Base-by-base conservation (phyloP, 2,888 invertebrate species). In the Rotaria magnacalcarata region DNA sequence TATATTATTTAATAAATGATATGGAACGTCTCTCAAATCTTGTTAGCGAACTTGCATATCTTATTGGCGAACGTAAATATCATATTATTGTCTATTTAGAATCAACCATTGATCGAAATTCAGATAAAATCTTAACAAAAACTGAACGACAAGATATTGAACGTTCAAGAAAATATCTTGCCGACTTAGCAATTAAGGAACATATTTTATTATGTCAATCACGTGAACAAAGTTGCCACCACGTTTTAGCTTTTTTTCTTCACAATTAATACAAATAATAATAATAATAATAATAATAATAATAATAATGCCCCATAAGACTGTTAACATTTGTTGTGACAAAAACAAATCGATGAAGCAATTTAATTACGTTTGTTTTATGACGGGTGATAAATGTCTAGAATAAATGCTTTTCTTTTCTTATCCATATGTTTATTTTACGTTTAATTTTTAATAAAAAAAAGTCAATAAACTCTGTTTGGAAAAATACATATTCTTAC, bases 221-320 rank as follows among this genome's bases (percentile, higher is more conserved):
- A n/a, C 47, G 43, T 47, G 80, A 80, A 47, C 80, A 47, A 80
- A 80, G 80, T 80, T 80, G 43, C 24, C 80, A 80, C 24, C 80
- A 80, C 47, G 47, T 80, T 43, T 47, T 80, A 80, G 14, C 47
- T 47, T 80, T n/a, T 80, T 47, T 80, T 16, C 19, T 34, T 16
- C 34, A 67, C 16, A 34, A 67, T 34, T 27, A 67, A 67, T 41
- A 34, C 5, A 0, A 67, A 67, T 2, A 24, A 14, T 27, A 14
- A 27, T 7, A 6, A 67, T 8, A 6, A 50, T 50, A 50, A 50
- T n/a, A 50, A 50, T 6, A 50, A 50, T 50, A 50, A n/a, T n/a
- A n/a, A 34, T 34, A 10, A 27, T 16, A 11, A 16, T 16, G 16
- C 2, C 16, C 3, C 16, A 16, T 3, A 52, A 3, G 16, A 52